Conservation (phyloP, 2,888 invertebrate species). For the Luperina nickerlii region DNA sequence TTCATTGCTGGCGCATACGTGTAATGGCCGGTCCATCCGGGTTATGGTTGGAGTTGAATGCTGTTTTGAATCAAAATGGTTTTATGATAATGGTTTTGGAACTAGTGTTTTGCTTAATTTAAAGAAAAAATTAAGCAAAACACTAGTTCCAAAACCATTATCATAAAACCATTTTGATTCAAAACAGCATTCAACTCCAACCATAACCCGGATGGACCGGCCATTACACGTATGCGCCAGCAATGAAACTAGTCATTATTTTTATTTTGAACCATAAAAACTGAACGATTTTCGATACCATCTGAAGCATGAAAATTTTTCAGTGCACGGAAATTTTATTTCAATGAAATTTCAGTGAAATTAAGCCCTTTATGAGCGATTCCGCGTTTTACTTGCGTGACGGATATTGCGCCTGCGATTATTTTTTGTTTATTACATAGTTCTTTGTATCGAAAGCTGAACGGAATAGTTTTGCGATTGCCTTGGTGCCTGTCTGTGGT, state of each 20-base stretch:
- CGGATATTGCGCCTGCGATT: slow-evolving; percentile 8
- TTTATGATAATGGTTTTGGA: slow-evolving; percentile 40
- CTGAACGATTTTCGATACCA: slow-evolving; percentile 47
- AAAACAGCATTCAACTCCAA: slow-evolving; percentile 24
- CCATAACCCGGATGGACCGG: slow-evolving; percentile 27
- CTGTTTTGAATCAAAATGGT: slow-evolving; percentile 20
- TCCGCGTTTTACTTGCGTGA: slow-evolving; percentile 30
- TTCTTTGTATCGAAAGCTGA: not conserved
- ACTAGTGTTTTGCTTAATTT: slow-evolving; percentile 24
- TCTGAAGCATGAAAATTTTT: slow-evolving; percentile 46
- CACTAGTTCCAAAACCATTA: slow-evolving; percentile 28
- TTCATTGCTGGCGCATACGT: slow-evolving; percentile 41
- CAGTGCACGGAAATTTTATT: slow-evolving; percentile 64
- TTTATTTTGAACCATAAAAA: slow-evolving; percentile 62
- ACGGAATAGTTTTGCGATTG: not conserved
- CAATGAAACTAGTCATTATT: slow-evolving; percentile 52
- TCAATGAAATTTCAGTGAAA: slow-evolving; percentile 58
- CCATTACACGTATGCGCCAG: slow-evolving; percentile 40
- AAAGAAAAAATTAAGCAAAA: slow-evolving; percentile 22
- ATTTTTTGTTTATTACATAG: slow-evolving; percentile 20
- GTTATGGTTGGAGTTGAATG: slow-evolving; percentile 33
- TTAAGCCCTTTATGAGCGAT: slow-evolving; percentile 56
- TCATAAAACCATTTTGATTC: slow-evolving; percentile 34
- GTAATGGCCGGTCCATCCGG: slow-evolving; percentile 28
- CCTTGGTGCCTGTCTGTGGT: not conserved